A percentile compares a stretch with the other conserved stretches of the same genome.
Evolutionary conservation across 2,113 vertebrate species (phyloP).

Genomic region (Notarius quadriscutis): DNA sequence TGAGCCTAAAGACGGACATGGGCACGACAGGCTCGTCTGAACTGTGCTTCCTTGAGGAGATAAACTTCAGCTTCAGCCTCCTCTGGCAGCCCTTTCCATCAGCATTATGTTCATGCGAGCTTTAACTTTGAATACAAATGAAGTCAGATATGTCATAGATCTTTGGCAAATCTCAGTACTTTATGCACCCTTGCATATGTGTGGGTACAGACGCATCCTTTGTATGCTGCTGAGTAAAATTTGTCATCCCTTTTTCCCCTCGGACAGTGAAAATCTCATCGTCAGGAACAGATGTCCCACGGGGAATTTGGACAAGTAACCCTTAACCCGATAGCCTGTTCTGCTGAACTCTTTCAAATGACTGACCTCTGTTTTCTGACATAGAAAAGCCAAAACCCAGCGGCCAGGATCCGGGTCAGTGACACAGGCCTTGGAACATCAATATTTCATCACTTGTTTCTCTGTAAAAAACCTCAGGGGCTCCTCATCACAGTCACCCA

Average conservation of each 20-base stretch:
- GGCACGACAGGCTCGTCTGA: conserved; percentile 36
- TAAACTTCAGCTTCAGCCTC: conserved; percentile 32
- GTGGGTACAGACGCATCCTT: not conserved
- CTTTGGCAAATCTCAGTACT: not conserved
- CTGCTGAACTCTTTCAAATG: conserved; percentile 22
- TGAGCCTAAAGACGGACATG: conserved; percentile 44
- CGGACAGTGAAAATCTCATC: conserved; percentile 33
- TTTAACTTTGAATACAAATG: conserved; percentile 41
- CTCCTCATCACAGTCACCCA: conserved; percentile 11
- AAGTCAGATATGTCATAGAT: conserved; percentile 26
- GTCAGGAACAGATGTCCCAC: conserved; percentile 27
- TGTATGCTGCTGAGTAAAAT: not conserved
- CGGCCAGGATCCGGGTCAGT: conserved; percentile 49
- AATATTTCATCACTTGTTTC: conserved; percentile 56
- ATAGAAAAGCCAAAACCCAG: conserved; percentile 56
- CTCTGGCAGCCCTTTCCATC: conserved; percentile 33
- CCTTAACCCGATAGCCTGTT: conserved; percentile 46
- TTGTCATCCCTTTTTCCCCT: not conserved
- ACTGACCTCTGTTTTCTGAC: conserved; percentile 44
- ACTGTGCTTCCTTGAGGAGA: conserved; percentile 34
- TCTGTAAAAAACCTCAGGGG: conserved; percentile 41
- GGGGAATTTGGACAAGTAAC: conserved; percentile 46
- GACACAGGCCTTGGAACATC: conserved; percentile 42
- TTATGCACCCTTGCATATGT: not conserved
- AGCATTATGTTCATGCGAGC: conserved; percentile 15